Evolutionary conservation across 2,113 vertebrate genomes (phyloP).

Genomic region (Rafetus swinhoei): DNA sequence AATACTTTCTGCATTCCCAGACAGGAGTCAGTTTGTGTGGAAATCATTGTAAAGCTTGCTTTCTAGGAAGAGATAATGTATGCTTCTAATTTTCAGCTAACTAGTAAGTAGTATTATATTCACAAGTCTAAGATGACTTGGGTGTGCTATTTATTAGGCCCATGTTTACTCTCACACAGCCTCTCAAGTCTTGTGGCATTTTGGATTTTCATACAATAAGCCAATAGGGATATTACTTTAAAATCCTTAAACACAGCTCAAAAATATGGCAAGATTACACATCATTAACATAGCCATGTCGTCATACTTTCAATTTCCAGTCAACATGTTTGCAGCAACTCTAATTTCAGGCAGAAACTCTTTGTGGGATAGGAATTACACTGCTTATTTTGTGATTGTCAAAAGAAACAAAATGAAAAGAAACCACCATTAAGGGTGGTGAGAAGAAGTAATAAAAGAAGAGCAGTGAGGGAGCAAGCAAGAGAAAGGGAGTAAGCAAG

Average conservation of each 20-base stretch:
- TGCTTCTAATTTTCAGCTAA: neutral
- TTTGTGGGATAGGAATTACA: neutral
- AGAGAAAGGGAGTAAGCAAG: fast-evolving
- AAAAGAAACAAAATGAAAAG: neutral
- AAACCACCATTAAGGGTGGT: neutral
- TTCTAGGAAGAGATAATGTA: neutral
- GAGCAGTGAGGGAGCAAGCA: neutral
- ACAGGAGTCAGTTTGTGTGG: fast-evolving
- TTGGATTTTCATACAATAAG: neutral
- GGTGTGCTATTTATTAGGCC: neutral
- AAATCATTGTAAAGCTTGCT: neutral
- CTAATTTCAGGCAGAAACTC: neutral
- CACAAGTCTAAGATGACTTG: neutral
- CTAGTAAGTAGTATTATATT: fast-evolving
- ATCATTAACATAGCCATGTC: fast-evolving
- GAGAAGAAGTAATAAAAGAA: neutral
- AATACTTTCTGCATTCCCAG: neutral
- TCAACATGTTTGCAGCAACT: neutral
- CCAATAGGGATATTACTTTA: neutral
- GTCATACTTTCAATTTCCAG: neutral
- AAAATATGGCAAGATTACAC: neutral
- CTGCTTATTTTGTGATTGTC: neutral
- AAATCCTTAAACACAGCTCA: neutral
- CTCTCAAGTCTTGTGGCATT: neutral
- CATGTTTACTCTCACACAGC: neutral